Percentiles rank a stretch among this genome's conserved stretches.
Conservation (phyloP, 2,797 vertebrate species). For the Sylvilagus floridanus region DNA sequence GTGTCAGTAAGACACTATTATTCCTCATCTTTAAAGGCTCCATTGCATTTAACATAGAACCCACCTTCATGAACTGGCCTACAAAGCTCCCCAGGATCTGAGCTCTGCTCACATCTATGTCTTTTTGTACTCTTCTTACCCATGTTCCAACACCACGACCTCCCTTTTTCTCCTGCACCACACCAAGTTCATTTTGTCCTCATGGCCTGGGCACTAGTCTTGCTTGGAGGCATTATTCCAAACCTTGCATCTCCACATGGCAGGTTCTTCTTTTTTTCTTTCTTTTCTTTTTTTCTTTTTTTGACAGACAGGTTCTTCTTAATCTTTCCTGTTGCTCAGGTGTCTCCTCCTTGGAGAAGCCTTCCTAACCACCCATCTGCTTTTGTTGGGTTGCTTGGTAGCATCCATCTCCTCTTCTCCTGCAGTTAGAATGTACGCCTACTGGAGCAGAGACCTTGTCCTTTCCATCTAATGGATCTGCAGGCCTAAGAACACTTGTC, state of each 20-base stretch:
- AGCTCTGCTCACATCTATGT: not conserved
- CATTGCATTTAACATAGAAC: not conserved
- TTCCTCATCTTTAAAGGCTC: not conserved
- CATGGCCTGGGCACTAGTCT: not conserved
- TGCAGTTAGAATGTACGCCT: not conserved
- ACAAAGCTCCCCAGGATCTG: not conserved
- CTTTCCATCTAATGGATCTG: not conserved
- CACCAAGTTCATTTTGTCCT: not conserved
- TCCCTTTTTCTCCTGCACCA: not conserved
- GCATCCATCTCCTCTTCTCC: not conserved
- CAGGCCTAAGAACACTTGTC: not conserved
- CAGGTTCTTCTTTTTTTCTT: too few species aligned
- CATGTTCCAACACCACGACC: not conserved
- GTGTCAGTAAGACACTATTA: not conserved
- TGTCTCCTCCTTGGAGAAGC: not conserved
- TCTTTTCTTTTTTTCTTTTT: too few species aligned
- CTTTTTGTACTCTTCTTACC: not conserved
- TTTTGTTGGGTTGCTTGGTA: not conserved
- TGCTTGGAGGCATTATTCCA: not conserved
- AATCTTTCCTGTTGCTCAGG: not conserved
- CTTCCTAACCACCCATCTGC: not conserved
- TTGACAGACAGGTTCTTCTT: not conserved
- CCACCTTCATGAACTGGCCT: not conserved
- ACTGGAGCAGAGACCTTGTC: not conserved
- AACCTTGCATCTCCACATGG: rapidly evolving